A percentile compares a stretch with the other conserved stretches of the same genome.
Evolutionary conservation across 2,113 vertebrate species (phyloP).

Genomic region (rabbit (Oryctolagus cuniculus)): mOryCun1.1 NC_091445.1:91039501-91040000

Average conservation of each 20-base stretch:
- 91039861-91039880: neutral
- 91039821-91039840: neutral
- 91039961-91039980: neutral
- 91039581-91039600: neutral
- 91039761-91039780: neutral
- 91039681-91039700: neutral
- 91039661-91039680: fast-evolving
- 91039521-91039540: neutral
- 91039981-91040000: constrained; percentile 5
- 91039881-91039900: neutral
- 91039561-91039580: neutral
- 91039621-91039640: neutral
- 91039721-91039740: neutral
- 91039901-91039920: fast-evolving
- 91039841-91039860: neutral
- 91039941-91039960: neutral
- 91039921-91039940: neutral
- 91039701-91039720: neutral
- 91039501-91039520: neutral
- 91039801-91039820: neutral
- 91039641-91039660: fast-evolving
- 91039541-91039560: neutral
- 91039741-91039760: neutral
- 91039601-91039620: fast-evolving
- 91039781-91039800: neutral